These are phyloP conservation scores for Centropristis striata DNA, from an alignment of 2,113 vertebrate genomes.

Conservation along the genomic window DNA sequence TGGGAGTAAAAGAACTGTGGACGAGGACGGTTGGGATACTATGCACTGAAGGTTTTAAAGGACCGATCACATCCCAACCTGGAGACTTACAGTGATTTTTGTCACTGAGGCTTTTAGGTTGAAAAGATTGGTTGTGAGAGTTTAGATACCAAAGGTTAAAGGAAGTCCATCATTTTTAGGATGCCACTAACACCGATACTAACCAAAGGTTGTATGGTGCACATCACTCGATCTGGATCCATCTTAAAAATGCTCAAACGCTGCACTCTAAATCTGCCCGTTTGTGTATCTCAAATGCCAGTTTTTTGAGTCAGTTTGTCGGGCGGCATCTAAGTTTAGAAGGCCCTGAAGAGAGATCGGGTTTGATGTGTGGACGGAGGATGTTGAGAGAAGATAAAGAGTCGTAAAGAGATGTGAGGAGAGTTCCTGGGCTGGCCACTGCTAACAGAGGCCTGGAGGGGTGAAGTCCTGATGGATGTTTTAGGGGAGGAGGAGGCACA, in stretches of 20 bases:
- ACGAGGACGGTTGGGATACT: conserved; percentile 54
- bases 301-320: conserved; percentile 53
- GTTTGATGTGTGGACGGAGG: conserved; percentile 28
- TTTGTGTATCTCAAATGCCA: conserved; percentile 37
- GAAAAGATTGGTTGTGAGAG: conserved; percentile 53
- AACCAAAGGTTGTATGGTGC: conserved; percentile 79
- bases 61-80: conserved; percentile 64
- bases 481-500: conserved; percentile 76
- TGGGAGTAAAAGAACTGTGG: conserved; percentile 49
- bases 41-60: conserved; percentile 71
- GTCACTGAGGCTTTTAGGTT: conserved; percentile 63
- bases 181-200: conserved; percentile 73
- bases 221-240: conserved; percentile 56
- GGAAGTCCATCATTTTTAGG: conserved; percentile 65
- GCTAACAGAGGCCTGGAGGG: conserved; percentile 44
- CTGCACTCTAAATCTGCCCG: conserved; percentile 66
- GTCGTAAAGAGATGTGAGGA: conserved; percentile 38
- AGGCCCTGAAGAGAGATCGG: conserved; percentile 28
- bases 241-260: conserved; percentile 53
- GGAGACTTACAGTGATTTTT: conserved; percentile 65
- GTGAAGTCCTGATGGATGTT: conserved; percentile 59
- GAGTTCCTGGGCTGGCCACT: conserved; percentile 55
- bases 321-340: conserved; percentile 37
- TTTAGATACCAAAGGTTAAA: conserved; percentile 78
- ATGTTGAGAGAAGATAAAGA: conserved; percentile 34